phyloP scores from a whole-genome alignment of 2,113 vertebrate genomes.

The cat (Felis catus) region DNA sequence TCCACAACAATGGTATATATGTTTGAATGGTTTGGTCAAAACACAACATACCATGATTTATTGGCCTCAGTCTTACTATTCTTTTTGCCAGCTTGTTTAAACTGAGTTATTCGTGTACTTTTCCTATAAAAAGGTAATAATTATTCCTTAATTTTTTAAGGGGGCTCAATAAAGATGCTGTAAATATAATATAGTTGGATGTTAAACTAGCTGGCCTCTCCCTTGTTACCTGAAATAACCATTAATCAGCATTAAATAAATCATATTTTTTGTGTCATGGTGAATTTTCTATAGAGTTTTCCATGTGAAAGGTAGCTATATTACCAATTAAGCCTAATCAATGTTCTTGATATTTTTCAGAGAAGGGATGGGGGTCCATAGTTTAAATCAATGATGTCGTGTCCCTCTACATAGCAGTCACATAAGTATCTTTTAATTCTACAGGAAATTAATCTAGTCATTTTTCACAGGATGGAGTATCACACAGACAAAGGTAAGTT shows the following conservation, averaged over 20 bases:
- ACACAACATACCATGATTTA: neutral
- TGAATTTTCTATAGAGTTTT: neutral
- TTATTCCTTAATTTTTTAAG: neutral
- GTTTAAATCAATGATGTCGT: neutral
- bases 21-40: neutral
- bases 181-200: neutral
- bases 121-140: neutral
- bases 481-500: neutral
- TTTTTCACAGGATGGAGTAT: constrained; percentile 20
- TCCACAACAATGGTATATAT: neutral
- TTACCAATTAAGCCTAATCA: neutral
- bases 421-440: neutral
- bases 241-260: constrained; percentile 19
- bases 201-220: neutral
- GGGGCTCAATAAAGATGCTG: neutral
- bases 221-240: neutral
- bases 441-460: neutral
- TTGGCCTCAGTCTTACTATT: neutral
- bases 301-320: neutral
- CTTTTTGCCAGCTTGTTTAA: neutral
- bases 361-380: neutral
- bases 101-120: neutral
- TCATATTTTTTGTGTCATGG: neutral
- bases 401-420: neutral
- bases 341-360: neutral